Evolutionary conservation across 2,888 invertebrate genomes (phyloP), one percentile per base, ranked within the genome.

Genomic region (Cheilosia pagana): DNA sequence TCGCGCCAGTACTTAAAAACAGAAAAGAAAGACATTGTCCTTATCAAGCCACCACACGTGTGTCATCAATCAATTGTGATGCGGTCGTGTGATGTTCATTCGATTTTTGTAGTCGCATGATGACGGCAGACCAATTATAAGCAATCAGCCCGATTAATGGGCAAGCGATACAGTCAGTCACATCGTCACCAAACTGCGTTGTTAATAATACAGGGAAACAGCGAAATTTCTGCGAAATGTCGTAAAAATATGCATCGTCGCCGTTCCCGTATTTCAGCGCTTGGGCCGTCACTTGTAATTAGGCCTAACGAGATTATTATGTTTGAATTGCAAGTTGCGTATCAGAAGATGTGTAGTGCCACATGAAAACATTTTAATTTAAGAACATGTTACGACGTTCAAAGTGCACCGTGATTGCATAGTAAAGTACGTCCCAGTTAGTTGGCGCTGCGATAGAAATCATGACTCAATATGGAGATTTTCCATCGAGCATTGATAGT

Each of bases 41-140:
- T 35, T 70, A 70, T 59, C 48, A 23, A 48, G 39, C 5, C 50
- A 59, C 25, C 39, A 52, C 41, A 71, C 59, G 60, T 60, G 23
- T 23, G 59, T 48, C 59, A 60, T 71, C 28, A 71, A 71, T 71
- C 59, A 71, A 71, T 59, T 59, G 48, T 14, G n/a, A 45, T 68
- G n/a, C n/a, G 23, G 23, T 39, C 68, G 71, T 71, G 35, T 50
- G 59, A 35, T 71, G 59, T 60, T 28, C 50, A 28, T 35, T 50
- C 31, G 14, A 60, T 50, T 60, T 25, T 45, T 8, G 35, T 25
- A 25, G 3, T 7, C 57, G 14, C 7, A 16, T 63, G 50, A 31
- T 68, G 55, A 68, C 55, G 68, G 43, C 68, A 55, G 41, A 28
- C 7, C 71, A 71, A 71, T 71, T 71, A 50, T 59, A 50, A 43